Evolutionary conservation across 92 coral and sea anemone species (phyloP).

Genomic region (Porites cylindrica): DNA sequence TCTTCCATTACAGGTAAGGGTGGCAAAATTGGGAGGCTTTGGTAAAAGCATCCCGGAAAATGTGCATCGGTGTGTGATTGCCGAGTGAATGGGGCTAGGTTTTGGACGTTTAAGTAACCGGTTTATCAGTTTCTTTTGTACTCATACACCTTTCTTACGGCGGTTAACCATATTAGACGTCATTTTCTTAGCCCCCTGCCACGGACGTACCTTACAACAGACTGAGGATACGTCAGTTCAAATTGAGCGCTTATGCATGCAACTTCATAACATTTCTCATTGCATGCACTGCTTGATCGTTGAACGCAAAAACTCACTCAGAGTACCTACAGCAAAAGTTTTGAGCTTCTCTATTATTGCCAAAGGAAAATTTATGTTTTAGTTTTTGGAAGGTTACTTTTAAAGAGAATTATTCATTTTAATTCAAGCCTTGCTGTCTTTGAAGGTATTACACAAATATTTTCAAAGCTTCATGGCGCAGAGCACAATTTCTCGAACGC

Average conservation of each 20-base stretch:
- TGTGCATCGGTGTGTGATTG: background rate
- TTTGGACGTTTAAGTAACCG: no score
- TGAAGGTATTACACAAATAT: slow-evolving; percentile 2
- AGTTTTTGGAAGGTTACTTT: background rate
- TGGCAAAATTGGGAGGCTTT: background rate
- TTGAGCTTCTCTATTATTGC: background rate
- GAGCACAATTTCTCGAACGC: no score
- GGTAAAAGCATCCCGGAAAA: background rate
- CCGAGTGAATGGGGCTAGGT: background rate
- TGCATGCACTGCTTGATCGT: background rate
- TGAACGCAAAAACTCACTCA: no score
- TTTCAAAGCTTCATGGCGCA: background rate
- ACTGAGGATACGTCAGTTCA: background rate
- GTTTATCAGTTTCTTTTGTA: background rate
- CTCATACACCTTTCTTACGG: background rate
- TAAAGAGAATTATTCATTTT: background rate
- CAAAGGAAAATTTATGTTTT: background rate
- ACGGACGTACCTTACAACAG: background rate
- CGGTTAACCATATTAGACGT: background rate
- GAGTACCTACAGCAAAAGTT: background rate
- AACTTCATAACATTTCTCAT: background rate
- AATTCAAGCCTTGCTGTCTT: background rate
- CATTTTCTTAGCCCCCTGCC: background rate
- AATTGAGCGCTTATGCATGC: background rate
- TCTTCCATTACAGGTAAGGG: background rate